Base-by-base conservation (phyloP, 2,888 invertebrate genomes). In the Cephus pygmeus region DNA sequence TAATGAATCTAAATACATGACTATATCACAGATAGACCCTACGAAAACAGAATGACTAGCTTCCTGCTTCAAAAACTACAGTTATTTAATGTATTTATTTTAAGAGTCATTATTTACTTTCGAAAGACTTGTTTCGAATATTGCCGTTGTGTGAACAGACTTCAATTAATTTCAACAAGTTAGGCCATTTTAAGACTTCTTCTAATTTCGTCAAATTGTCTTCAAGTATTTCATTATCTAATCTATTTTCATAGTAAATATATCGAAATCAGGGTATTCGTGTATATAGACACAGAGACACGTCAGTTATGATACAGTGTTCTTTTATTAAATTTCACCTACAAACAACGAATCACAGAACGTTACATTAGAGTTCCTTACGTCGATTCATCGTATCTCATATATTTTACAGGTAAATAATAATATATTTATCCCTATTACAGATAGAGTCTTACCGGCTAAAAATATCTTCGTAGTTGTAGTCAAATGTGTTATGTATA, bases 321-420 rank as follows among this genome's bases (percentile, higher is more conserved):
- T 90, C 88, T 89, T 91, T 91, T 91, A 91, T 91, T 91, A 90
- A 91, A 91, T 91, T 91, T 91, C 91, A 91, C 91, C 91, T 91
- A 91, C 91, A 91, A 91, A 91, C 91, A 91, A 91, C 91, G 91
- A 91, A 91, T 91, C 91, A 91, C 91, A 91, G 91, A 91, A 91
- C 91, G 91, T 91, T 91, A 91, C 90, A 91, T 91, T 91, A 91
- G 89, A 91, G 90, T 91, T 91, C 88, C 89, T 90, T 90, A 90
- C 88, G 88, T 90, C 90, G 90, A 90, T 90, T 88, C 89, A 90
- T 90, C 88, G 86, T 89, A 89, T 88, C 81, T 89, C 88, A 87
- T 89, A 90, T 90, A 90, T 90, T 90, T 91, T 91, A 91, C 91
- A 91, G 85, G 89, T 90, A 91, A 90, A 90, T 89, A 89, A 87